These are phyloP conservation scores for Anoncus sp. DNA, from an alignment of 2,888 invertebrate genomes.

Conservation along the genomic window DNA sequence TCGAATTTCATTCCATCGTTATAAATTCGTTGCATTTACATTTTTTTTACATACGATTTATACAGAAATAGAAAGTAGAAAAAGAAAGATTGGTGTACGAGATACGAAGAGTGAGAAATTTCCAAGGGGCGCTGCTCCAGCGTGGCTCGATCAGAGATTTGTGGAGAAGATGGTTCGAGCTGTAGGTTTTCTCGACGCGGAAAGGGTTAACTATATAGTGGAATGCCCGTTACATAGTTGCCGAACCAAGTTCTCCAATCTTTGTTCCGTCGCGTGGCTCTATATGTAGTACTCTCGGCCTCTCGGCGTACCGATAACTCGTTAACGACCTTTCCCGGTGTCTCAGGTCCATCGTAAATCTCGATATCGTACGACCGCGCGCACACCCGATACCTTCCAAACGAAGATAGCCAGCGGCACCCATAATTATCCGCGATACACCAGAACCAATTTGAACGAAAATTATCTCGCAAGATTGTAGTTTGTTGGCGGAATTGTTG, in stretches of 20 bases:
- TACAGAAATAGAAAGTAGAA: no score
- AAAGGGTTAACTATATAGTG: not conserved
- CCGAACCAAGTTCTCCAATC: slow-evolving; percentile 55
- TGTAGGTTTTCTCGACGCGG: not conserved
- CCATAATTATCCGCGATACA: slow-evolving; percentile 74
- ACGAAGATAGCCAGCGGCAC: slow-evolving; percentile 28
- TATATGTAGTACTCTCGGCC: slow-evolving; percentile 7
- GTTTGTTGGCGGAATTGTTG: slow-evolving; percentile 61
- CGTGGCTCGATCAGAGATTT: slow-evolving; percentile 42
- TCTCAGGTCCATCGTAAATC: slow-evolving; percentile 71
- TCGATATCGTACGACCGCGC: slow-evolving; percentile 68
- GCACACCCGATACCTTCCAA: no score
- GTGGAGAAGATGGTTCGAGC: slow-evolving; percentile 29
- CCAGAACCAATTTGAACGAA: slow-evolving; percentile 50
- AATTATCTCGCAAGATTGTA: slow-evolving; percentile 62
- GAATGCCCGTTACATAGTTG: not conserved
- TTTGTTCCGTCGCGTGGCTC: slow-evolving; percentile 48
- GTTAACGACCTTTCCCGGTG: slow-evolving; percentile 64
- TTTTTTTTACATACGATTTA: not conserved
- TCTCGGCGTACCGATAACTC: slow-evolving; percentile 39
- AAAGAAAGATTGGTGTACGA: no score
- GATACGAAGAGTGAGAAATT: slow-evolving; percentile 39
- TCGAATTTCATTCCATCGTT: slow-evolving; percentile 1
- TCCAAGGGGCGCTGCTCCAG: slow-evolving; percentile 22
- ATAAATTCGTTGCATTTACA: slow-evolving; percentile 1